A percentile compares a stretch with the other conserved stretches of the same genome.
Conservation (phyloP, 2,797 vertebrate genomes). For the Chlorospingus flavigularis region DNA sequence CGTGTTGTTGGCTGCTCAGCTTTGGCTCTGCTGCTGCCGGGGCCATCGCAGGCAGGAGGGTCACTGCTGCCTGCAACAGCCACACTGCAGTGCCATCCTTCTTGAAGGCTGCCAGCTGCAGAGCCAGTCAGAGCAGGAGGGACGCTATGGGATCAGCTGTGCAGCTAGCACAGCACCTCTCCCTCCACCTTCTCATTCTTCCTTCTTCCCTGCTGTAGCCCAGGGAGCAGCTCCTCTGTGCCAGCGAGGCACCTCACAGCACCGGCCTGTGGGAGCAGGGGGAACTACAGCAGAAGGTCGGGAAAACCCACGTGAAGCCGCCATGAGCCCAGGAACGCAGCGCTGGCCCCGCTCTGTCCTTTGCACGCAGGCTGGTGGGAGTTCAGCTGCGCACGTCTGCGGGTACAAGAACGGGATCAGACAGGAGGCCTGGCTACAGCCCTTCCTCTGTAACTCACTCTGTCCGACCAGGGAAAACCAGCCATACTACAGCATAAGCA, state of each 20-base stretch:
- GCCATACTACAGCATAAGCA: not conserved
- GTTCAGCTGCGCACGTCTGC: rapidly evolving
- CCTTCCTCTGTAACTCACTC: not conserved
- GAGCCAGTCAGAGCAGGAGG: not conserved
- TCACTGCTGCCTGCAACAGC: not conserved
- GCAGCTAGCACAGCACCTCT: not conserved
- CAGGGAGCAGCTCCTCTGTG: not conserved
- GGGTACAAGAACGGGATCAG: not conserved
- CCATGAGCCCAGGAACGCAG: rapidly evolving
- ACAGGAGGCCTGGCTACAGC: not conserved
- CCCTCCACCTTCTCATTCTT: not conserved
- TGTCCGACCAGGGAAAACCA: not conserved
- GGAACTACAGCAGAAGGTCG: not conserved
- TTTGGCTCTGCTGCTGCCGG: not conserved
- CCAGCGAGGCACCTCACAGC: not conserved
- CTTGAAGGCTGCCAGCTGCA: not conserved
- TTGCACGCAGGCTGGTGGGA: not conserved
- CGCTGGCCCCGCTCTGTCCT: rapidly evolving
- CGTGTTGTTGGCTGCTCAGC: rapidly evolving
- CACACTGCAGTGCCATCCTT: not conserved
- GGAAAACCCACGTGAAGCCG: rapidly evolving
- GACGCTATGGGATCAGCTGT: rapidly evolving
- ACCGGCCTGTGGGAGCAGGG: not conserved
- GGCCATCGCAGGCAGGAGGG: rapidly evolving
- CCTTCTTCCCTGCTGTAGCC: not conserved